These are phyloP conservation scores for Eutolmus rufibarbis DNA, from an alignment of 2,888 invertebrate species.

Conservation along the genomic window DNA sequence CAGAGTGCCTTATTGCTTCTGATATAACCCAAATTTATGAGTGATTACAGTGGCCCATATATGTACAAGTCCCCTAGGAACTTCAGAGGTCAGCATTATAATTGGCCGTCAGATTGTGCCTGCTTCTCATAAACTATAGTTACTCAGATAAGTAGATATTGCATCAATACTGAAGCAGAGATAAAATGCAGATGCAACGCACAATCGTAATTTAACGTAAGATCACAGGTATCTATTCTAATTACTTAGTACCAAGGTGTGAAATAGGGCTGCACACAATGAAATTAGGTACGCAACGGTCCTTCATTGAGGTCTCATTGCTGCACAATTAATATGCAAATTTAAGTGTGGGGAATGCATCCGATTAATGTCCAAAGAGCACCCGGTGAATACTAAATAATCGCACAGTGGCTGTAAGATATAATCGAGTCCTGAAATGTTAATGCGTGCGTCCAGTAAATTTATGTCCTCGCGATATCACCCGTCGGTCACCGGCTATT, in stretches of 20 bases:
- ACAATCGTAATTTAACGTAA: background rate
- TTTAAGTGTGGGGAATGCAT: background rate
- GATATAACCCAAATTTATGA: conserved; percentile 18
- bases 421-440: conserved; percentile 28
- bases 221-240: conserved; percentile 11
- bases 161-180: background rate
- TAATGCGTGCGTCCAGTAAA: conserved; percentile 7
- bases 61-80: background rate
- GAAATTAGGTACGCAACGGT: background rate
- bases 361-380: conserved; percentile 30
- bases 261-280: background rate
- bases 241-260: conserved; percentile 13
- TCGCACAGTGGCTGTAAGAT: background rate
- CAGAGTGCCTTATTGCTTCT: background rate
- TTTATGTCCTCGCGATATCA: conserved; percentile 20
- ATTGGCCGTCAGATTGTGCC: background rate
- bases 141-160: background rate
- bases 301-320: conserved; percentile 5
- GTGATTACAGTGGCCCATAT: background rate
- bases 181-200: background rate
- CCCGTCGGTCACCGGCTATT: background rate
- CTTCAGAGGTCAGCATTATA: background rate
- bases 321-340: conserved; percentile 20
- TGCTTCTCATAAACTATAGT: background rate
- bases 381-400: conserved; percentile 21